Percentiles rank a stretch among this genome's conserved stretches.
Conservation (phyloP, 2,113 vertebrate species). For the Pseudorectes ferrugineus region DNA sequence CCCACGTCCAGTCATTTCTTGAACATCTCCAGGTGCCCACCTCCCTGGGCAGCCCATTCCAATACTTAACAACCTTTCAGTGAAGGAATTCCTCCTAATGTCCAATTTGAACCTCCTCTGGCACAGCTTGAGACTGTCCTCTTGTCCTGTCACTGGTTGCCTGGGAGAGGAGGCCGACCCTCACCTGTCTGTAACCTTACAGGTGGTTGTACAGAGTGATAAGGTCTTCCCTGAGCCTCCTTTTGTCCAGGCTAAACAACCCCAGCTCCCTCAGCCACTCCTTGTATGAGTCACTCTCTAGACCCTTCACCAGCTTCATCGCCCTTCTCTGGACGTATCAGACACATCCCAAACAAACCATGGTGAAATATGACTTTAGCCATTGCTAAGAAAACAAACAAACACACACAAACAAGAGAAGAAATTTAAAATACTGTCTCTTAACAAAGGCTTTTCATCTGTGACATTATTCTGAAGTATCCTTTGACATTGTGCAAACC, state of each 20-base stretch:
- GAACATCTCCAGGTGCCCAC: neutral
- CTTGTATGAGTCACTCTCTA: neutral
- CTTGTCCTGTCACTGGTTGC: neutral
- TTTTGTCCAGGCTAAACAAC: neutral
- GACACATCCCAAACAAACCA: neutral
- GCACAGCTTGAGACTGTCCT: neutral
- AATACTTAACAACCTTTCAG: neutral
- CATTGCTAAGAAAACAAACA: neutral
- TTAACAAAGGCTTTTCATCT: neutral
- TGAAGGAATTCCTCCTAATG: neutral
- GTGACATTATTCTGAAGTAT: neutral
- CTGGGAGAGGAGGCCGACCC: rapidly evolving
- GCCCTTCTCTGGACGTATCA: neutral
- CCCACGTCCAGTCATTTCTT: neutral
- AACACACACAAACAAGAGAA: neutral
- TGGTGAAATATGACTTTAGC: neutral
- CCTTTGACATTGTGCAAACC: neutral
- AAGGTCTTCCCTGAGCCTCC: neutral
- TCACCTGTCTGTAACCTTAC: rapidly evolving
- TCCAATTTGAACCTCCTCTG: neutral
- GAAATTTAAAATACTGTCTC: neutral
- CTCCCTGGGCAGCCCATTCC: neutral
- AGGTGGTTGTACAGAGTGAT: neutral
- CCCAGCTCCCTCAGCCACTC: neutral
- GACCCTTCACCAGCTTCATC: neutral